Evolutionary conservation across 1,140 invertebrate genomes (phyloP).

Genomic region (Lerema accius): DNA sequence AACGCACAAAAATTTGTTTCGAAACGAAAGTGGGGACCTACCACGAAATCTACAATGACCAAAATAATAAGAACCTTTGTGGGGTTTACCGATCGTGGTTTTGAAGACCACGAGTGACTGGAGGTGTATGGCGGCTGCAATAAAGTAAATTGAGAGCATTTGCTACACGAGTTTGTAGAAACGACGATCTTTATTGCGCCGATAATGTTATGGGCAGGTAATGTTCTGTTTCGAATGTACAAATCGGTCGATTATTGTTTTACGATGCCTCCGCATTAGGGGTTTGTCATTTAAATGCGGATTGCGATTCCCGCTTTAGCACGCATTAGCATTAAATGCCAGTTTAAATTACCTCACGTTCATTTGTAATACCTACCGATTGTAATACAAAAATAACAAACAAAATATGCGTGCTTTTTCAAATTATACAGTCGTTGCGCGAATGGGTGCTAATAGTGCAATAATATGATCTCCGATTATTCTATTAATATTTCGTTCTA

Average conservation of each 20-base stretch:
- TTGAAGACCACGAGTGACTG: conserved; percentile 36
- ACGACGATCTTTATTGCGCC: conserved; percentile 69
- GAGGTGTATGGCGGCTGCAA: conserved; percentile 60
- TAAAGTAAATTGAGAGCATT: conserved; percentile 78
- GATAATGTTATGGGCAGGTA: conserved; percentile 79
- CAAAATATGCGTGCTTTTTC: background rate
- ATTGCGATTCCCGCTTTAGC: conserved; percentile 14
- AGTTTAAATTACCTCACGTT: conserved; percentile 19
- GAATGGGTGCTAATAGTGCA: no score
- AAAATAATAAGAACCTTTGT: conserved; percentile 37
- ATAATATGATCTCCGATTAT: no score
- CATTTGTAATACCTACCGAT: conserved; percentile 7
- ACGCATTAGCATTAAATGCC: conserved; percentile 19
- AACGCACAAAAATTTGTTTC: conserved; percentile 62
- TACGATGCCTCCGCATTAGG: conserved; percentile 51
- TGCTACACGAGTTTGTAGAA: conserved; percentile 65
- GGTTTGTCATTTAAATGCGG: conserved; percentile 31
- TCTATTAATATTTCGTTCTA: no score
- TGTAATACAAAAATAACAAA: background rate
- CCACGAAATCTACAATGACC: conserved; percentile 53
- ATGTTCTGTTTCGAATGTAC: conserved; percentile 68
- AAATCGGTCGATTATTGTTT: conserved; percentile 71
- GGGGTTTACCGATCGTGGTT: conserved; percentile 23
- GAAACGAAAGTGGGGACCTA: conserved; percentile 51
- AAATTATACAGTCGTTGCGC: no score